Evolutionary conservation across 1,140 invertebrate species (phyloP), one percentile per base, ranked within the genome.

Genomic region (Palaemon carinicauda): DNA sequence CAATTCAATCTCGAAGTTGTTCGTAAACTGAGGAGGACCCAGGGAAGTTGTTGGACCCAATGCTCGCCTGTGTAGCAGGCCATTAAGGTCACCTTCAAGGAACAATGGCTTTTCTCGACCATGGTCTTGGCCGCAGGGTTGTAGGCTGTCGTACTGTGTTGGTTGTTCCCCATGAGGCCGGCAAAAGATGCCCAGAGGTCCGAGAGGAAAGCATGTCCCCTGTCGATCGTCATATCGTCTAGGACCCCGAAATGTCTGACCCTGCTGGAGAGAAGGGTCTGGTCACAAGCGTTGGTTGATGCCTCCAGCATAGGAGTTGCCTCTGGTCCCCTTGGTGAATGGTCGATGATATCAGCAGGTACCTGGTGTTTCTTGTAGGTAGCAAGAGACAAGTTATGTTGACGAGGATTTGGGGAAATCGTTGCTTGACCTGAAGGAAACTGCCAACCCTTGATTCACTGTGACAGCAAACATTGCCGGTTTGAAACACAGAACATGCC

Each of bases 161-260:
- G 14, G n/a, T 10, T 53, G 9, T n/a, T 80, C 9, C 78, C 52
- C 29, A 80, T 52, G 19, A 80, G 51, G 15, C 54, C 9, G 15
- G 9, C 41, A 19, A 80, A 53, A 27, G 78, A 80, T 17, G 78
- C 54, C 78, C 78, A 80, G 14, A 80, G 52, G n/a, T 80, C 41
- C 15, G 78, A 80, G 15, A 56, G 17, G 78, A 80, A 80, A 9
- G 52, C 29, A 51, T 17, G 15, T 41, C 78, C 52, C 10, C 78
- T 19, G 78, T 80, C 78, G n/a, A 51, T 53, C 19, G 78, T 80
- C n/a, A 80, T 80, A 29, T 80, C 15, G 10, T 80, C 78, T 17
- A 27, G 51, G 7, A 52, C 41, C 14, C 78, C 41, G 27, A 80
- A 80, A 10, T 17, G 15, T 41, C 15, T 27, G 78, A 80, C 54